Base-by-base conservation (phyloP, 1,140 invertebrate species). In the Caenorhabditis briggsae region DNA sequence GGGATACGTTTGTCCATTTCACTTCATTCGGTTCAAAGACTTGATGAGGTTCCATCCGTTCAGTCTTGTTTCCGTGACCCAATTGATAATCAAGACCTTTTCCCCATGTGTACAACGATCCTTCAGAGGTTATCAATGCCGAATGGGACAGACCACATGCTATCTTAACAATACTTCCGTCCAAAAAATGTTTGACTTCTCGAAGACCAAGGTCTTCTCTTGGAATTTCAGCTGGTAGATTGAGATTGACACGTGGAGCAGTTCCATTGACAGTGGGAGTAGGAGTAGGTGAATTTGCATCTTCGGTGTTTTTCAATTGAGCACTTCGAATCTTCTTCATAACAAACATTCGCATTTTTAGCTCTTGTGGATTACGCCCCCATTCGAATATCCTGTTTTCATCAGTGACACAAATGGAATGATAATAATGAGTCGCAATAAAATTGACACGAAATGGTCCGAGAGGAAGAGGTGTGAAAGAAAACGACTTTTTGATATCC, bases 21-120 rank as follows among this genome's bases (percentile, higher is more conserved):
- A 64, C 56, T 56, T 61, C 82, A 41, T 18, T 56, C 18, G 86
- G 86, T 43, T 87, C 86, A 20, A 84, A 84, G 5, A 87, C 83
- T 46, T 84, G 82, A 46, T 78, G 65, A 7, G 86, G 86, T 20
- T 87, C 86, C 16, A 50, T 25, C 25, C 82, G 64, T 61, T 87
- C 86, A 14, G n/a, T 70, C 48, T 87, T 87, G 25, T 78, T 84
- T 23, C 82, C 86, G 16, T 84, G 83, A 23, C 86, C 86, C 23
- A 87, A 41, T 64, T 87, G 86, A 78, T 84, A 87, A n/a, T 87
- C 86, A n/a, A 87, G 56, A 23, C 87, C 86, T 83, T 87, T 87
- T 82, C 86, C 86, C 86, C 86, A 87, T n/a, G 86, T 87, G 65
- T 65, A 87, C 5, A 87, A 41, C 5, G 82, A 50, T 74, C 86